phyloP scores from a whole-genome alignment of 2,888 invertebrate genomes.

The Catotricha subobsoleta region DNA sequence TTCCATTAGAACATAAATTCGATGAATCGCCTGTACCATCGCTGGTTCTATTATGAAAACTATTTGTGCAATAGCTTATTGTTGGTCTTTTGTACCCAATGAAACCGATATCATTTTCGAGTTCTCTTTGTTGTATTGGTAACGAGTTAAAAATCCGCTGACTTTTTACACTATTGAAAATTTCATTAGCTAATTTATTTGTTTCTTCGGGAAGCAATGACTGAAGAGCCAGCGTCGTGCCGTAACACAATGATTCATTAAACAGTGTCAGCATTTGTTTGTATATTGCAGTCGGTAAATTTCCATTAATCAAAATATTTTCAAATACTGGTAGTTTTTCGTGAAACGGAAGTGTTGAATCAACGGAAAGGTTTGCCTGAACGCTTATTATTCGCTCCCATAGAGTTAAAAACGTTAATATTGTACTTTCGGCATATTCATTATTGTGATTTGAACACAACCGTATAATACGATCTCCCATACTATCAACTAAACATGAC shows the following conservation, averaged over 20 bases:
- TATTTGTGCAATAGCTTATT: slow-evolving; percentile 14
- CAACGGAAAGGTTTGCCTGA: slow-evolving; percentile 73
- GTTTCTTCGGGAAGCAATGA: slow-evolving; percentile 71
- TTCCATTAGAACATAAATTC: not conserved
- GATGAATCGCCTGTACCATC: not conserved
- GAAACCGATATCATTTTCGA: slow-evolving; percentile 24
- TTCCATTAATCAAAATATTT: slow-evolving; percentile 44
- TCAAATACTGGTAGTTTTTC: slow-evolving; percentile 68
- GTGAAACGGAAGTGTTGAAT: slow-evolving; percentile 77
- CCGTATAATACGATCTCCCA: slow-evolving; percentile 23
- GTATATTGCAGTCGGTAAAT: slow-evolving; percentile 67
- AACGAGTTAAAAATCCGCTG: not conserved
- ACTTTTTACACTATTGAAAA: slow-evolving; percentile 20
- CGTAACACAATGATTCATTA: slow-evolving; percentile 81
- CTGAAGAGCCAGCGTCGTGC: slow-evolving; percentile 74
- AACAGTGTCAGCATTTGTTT: slow-evolving; percentile 68
- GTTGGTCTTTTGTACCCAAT: slow-evolving; percentile 24
- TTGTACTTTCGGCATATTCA: slow-evolving; percentile 42
- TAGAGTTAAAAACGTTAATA: slow-evolving; percentile 63
- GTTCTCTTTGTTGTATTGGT: slow-evolving; percentile 11
- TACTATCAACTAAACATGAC: slow-evolving; percentile 59
- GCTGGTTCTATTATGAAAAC: too few species aligned
- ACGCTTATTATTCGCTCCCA: slow-evolving; percentile 86
- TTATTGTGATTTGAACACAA: slow-evolving; percentile 19
- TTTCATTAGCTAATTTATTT: slow-evolving; percentile 66